Base-by-base conservation (phyloP, 2,113 vertebrate genomes). In the Seriola quinqueradiata region DNA sequence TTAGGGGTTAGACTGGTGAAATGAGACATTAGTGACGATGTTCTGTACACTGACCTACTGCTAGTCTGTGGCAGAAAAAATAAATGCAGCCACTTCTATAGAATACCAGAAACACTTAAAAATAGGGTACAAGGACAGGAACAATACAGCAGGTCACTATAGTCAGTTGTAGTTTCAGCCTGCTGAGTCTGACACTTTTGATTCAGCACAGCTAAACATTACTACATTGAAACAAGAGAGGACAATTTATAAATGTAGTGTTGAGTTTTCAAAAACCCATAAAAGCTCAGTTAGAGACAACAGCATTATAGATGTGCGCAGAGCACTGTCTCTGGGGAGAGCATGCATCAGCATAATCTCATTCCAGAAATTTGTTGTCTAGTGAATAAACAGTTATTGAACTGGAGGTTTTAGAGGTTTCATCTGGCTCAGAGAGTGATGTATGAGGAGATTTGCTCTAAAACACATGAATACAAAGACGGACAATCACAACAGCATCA, bases 1-100 rank as follows among this genome's bases (percentile, higher is more conserved):
- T 83, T 66, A 68, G 66, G 57, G 42, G 79, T 87, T 83, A 83
- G 86, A 79, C 75, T 60, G 77, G 74, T 91, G 90, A 87, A 52
- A 87, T 75, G 71, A 88, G 2, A 75, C 64, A 72, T 79, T 40
- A 50, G 25, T 74, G 57, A 77, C n/a, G 14, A 68, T 71, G 40
- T n/a, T 72, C 65, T 28, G 36, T 38, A 67, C 34, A 76, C 36
- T 63, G 65, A 74, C 25, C 46, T 60, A 66, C 61, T 66, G 17
- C 44, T 76, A 25, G 23, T 64, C n/a, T 63, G 58, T 50, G 59
- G 58, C 32, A 50, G 66, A 34, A 34, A 60, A 44, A 74, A 32
- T 25, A 34, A 75, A 72, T 76, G 40, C 48, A 77, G 28, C 28
- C 38, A 55, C 55, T 36, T 48, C 48, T 17, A 78, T 68, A 67